Evolutionary conservation across 2,113 vertebrate species (phyloP).

Genomic region (Mustelus asterias): DNA sequence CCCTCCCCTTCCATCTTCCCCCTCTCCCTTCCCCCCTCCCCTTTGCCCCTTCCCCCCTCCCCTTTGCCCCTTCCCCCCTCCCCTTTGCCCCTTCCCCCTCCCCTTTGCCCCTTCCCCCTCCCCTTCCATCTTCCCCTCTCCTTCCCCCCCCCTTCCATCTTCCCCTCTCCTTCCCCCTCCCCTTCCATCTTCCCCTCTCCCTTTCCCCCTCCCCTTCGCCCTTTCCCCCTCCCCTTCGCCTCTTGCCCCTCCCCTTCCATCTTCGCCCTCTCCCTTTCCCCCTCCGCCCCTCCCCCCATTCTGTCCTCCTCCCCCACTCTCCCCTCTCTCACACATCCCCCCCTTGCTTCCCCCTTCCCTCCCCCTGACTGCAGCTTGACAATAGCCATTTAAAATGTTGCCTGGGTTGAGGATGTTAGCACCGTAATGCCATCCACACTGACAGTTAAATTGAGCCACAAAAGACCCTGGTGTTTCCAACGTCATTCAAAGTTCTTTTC

Average conservation of each 20-base stretch:
- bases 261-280: no score
- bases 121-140: neutral
- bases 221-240: no score
- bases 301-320: neutral
- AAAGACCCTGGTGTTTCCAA: neutral
- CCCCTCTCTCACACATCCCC: neutral
- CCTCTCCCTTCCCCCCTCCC: no score
- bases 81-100: neutral
- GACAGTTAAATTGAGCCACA: neutral
- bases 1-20: no score
- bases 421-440: neutral
- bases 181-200: accelerated
- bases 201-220: no score
- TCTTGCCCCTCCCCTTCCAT: no score
- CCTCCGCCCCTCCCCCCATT: no score
- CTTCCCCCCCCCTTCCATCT: no score
- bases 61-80: no score
- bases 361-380: neutral
- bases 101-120: neutral
- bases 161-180: neutral
- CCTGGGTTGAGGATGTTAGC: neutral
- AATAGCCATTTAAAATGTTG: neutral
- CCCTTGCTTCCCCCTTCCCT: neutral
- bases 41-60: no score
- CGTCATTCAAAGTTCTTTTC: neutral